phyloP scores from a whole-genome alignment of 1,140 invertebrate genomes.

The Lithobius niger region DNA sequence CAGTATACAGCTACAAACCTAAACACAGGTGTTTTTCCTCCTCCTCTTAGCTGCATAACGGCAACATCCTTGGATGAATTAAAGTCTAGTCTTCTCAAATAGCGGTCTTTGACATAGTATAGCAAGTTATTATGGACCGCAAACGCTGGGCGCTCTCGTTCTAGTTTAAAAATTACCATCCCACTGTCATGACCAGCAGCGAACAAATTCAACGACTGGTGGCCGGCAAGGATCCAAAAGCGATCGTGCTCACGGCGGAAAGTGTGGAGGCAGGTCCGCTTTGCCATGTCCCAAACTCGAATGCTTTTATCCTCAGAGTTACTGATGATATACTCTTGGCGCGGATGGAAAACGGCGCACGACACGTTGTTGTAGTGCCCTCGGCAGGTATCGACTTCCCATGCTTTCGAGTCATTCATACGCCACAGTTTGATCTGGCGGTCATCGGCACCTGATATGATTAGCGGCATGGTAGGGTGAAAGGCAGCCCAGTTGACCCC shows the following conservation, averaged over 20 bases:
- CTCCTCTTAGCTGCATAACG: conserved; percentile 82
- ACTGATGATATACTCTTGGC: conserved; percentile 90
- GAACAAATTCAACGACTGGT: conserved; percentile 71
- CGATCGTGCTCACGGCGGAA: conserved; percentile 90
- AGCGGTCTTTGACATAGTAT: conserved; percentile 92
- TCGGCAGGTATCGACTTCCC: conserved; percentile 97
- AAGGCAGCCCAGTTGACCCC: conserved; percentile 98
- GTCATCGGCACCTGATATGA: conserved; percentile 96
- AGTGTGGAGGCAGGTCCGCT: conserved; percentile 89
- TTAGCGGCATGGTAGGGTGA: conserved; percentile 85
- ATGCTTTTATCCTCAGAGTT: conserved; percentile 98
- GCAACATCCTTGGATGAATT: conserved; percentile 81
- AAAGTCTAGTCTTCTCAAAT: conserved; percentile 81
- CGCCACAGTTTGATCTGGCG: conserved; percentile 95
- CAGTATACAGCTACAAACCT: conserved; percentile 39
- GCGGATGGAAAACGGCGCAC: conserved; percentile 92
- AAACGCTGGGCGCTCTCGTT: conserved; percentile 91
- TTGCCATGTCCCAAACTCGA: conserved; percentile 97
- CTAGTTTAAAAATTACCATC: conserved; percentile 71
- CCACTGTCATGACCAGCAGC: conserved; percentile 93
- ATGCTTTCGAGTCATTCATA: conserved; percentile 97
- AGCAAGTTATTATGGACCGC: conserved; percentile 83
- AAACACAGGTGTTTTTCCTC: conserved; percentile 52
- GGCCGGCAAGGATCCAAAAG: conserved; percentile 90
- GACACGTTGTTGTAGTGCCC: conserved; percentile 99